Percentiles rank a stretch among this genome's conserved stretches.
Evolutionary conservation across 2,888 invertebrate species (phyloP).

Genomic region (Tiphia femorata): DNA sequence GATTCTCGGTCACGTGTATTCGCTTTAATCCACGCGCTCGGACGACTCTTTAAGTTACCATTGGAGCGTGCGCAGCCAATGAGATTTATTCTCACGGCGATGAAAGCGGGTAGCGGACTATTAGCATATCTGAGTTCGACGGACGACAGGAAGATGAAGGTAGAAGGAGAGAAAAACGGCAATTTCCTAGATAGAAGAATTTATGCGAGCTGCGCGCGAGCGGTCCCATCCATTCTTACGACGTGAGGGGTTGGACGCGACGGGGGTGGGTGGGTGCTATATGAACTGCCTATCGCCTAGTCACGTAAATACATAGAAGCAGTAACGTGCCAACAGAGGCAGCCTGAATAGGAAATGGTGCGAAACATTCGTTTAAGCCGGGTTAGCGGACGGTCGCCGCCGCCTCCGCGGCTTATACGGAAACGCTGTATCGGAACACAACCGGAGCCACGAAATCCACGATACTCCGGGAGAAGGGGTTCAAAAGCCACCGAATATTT

Average conservation of each 20-base stretch:
- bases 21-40: constrained; percentile 23
- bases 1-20: too few relatives aligned
- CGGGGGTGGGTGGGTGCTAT: too few relatives aligned
- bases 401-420: too few relatives aligned
- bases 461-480: too few relatives aligned
- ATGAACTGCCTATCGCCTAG: constrained; percentile 14
- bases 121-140: constrained; percentile 49
- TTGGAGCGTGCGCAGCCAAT: constrained; percentile 21
- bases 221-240: constrained; percentile 15
- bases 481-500: too few relatives aligned
- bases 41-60: constrained; percentile 22
- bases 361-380: background rate
- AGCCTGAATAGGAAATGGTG: constrained; percentile 1
- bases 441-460: too few relatives aligned
- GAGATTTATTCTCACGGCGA: constrained; percentile 44
- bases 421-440: too few relatives aligned
- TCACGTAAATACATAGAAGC: constrained; percentile 7
- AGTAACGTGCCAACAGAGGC: background rate
- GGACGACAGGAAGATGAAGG: constrained; percentile 44
- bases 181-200: constrained; percentile 47
- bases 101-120: constrained; percentile 36
- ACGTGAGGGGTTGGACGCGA: too few relatives aligned
- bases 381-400: too few relatives aligned
- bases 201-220: constrained; percentile 32
- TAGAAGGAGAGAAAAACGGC: constrained; percentile 39